A percentile compares a stretch with the other conserved stretches of the same genome.
These are phyloP conservation scores for Tretioscincus oriximinensis DNA, from an alignment of 2,113 vertebrate genomes.

Conservation along the genomic window DNA sequence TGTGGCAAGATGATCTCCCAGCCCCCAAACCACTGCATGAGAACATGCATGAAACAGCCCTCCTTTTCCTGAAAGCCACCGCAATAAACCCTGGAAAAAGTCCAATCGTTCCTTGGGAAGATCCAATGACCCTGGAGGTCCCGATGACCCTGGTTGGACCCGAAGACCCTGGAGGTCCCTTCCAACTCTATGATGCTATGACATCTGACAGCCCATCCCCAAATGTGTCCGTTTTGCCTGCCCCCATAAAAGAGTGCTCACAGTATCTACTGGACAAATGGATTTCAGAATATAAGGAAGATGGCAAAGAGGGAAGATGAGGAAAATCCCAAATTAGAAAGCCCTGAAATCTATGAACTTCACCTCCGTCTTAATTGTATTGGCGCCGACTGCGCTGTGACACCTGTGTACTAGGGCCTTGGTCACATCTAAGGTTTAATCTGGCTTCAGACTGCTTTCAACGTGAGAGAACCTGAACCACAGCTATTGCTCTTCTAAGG, in stretches of 20 bases:
- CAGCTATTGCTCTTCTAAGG: slow-evolving; percentile 33
- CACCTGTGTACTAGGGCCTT: background rate
- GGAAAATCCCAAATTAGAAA: background rate
- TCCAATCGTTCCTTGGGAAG: background rate
- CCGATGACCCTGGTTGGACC: too few relatives aligned
- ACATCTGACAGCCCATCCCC: background rate
- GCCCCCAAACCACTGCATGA: slow-evolving; percentile 39
- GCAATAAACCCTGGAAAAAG: slow-evolving; percentile 41
- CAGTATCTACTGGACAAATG: background rate
- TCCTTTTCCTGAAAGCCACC: slow-evolving; percentile 1
- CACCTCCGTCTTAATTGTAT: background rate
- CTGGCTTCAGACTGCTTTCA: too few relatives aligned
- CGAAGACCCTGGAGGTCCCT: too few relatives aligned
- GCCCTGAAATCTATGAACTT: background rate
- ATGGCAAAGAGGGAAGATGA: background rate
- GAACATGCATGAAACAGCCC: slow-evolving; percentile 11
- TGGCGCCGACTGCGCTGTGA: slow-evolving; percentile 16
- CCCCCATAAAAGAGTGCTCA: slow-evolving; percentile 1
- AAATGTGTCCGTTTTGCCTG: slow-evolving; percentile 33
- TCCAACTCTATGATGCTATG: too few relatives aligned
- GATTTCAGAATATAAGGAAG: background rate
- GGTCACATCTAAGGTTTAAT: background rate
- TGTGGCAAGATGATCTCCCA: slow-evolving; percentile 8
- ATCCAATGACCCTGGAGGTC: background rate
- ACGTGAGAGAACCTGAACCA: too few relatives aligned